phyloP scores from a whole-genome alignment of 2,888 invertebrate genomes.

The Auanema freiburgensis region DNA sequence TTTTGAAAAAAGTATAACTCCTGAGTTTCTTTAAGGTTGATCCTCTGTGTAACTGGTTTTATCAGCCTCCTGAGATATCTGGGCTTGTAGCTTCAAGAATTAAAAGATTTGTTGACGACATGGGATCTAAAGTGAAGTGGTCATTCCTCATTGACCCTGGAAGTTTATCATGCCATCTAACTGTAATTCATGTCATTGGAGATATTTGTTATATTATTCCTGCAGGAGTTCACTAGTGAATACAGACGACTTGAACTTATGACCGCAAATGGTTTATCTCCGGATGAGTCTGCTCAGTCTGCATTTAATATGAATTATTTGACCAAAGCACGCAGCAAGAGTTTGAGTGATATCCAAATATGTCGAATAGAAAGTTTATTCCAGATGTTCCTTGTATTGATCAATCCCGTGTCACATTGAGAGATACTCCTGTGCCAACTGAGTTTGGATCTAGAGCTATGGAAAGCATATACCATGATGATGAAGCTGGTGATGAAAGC shows the following conservation, averaged over 20 bases:
- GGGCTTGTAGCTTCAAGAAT: constrained; percentile 40
- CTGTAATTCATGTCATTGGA: no score
- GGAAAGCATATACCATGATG: constrained; percentile 13
- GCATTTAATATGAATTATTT: constrained; percentile 55
- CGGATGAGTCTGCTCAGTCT: constrained; percentile 45
- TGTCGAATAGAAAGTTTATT: constrained; percentile 9
- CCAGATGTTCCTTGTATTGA: constrained; percentile 38
- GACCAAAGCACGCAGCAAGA: constrained; percentile 51
- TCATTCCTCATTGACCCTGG: constrained; percentile 58
- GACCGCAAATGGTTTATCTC: constrained; percentile 35
- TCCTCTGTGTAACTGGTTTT: constrained; percentile 47
- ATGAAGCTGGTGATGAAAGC: background rate
- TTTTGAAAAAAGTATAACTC: background rate
- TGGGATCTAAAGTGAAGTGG: constrained; percentile 47
- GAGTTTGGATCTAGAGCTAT: constrained; percentile 14
- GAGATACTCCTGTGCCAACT: constrained; percentile 25
- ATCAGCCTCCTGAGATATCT: constrained; percentile 33
- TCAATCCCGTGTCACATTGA: constrained; percentile 34
- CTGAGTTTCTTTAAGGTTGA: constrained; percentile 38
- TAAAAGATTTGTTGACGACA: constrained; percentile 35
- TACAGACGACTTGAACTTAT: constrained; percentile 53
- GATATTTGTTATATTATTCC: no score
- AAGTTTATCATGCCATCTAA: constrained; percentile 52
- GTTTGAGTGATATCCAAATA: no score
- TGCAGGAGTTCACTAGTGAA: constrained; percentile 51